Conservation (phyloP, 2,888 invertebrate genomes). For the Selenia dentaria region DNA sequence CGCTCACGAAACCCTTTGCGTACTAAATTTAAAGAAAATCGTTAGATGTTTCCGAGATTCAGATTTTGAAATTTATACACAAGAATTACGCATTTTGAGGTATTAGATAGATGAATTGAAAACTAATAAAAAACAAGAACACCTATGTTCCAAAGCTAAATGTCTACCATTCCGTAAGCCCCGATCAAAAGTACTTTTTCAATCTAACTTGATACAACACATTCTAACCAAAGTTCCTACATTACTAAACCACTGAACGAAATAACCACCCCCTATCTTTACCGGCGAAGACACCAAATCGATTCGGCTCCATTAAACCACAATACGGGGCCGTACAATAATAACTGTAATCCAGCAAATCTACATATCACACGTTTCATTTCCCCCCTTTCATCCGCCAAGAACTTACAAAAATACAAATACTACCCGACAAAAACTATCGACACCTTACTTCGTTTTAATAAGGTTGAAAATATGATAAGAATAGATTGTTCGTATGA, state of each 20-base stretch:
- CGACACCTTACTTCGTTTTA: slow-evolving; percentile 4
- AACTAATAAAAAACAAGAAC: too few relatives aligned
- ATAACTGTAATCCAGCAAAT: slow-evolving; percentile 61
- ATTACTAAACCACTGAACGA: slow-evolving; percentile 14
- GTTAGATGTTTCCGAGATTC: too few relatives aligned
- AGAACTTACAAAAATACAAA: slow-evolving; percentile 32
- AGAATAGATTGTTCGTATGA: neutral
- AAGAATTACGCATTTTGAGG: too few relatives aligned
- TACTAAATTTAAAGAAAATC: too few relatives aligned
- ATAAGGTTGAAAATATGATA: slow-evolving; percentile 11
- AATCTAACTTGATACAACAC: slow-evolving; percentile 22
- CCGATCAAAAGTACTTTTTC: slow-evolving; percentile 10
- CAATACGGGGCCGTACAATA: slow-evolving; percentile 52
- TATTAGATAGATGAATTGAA: too few relatives aligned
- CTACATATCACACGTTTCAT: slow-evolving; percentile 72
- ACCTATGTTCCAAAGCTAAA: slow-evolving; percentile 1
- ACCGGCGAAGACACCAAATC: slow-evolving; percentile 49
- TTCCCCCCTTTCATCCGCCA: slow-evolving; percentile 50
- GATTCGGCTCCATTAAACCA: slow-evolving; percentile 52
- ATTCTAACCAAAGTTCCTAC: slow-evolving; percentile 17
- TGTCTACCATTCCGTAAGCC: neutral
- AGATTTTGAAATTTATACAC: too few relatives aligned
- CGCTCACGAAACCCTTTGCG: too few relatives aligned
- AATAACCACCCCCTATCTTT: slow-evolving; percentile 38
- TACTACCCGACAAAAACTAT: neutral